These are phyloP conservation scores for Dolichallabes microphthalmus DNA, from an alignment of 2,113 vertebrate species.

Conservation along the genomic window DNA sequence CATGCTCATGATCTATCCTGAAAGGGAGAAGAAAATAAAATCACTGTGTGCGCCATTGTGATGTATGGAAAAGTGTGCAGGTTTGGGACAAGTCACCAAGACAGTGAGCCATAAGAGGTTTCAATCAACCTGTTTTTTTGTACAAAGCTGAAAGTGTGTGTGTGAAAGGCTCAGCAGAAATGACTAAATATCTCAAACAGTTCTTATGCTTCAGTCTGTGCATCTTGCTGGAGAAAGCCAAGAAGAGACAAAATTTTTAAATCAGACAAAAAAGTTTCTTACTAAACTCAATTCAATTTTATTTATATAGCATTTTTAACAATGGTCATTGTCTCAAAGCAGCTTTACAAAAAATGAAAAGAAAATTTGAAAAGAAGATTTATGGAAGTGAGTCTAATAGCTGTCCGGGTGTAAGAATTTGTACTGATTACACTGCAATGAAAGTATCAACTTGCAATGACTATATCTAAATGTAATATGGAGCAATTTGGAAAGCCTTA, in stretches of 20 bases:
- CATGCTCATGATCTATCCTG: constrained; percentile 78
- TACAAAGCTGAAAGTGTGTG: background rate
- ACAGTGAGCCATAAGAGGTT: background rate
- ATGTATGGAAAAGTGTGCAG: background rate
- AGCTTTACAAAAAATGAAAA: too few relatives aligned
- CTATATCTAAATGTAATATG: background rate
- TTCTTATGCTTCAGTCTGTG: background rate
- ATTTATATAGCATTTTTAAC: too few relatives aligned
- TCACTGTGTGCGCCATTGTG: background rate
- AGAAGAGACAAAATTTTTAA: background rate
- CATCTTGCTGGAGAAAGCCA: background rate
- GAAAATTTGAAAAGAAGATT: too few relatives aligned
- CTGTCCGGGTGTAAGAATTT: background rate
- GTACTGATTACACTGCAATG: background rate
- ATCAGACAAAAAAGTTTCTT: background rate
- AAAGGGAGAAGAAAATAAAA: background rate
- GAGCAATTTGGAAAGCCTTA: background rate
- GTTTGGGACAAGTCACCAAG: background rate
- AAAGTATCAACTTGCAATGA: background rate
- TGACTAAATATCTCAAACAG: background rate
- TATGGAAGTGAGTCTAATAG: too few relatives aligned
- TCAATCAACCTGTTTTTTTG: background rate
- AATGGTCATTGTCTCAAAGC: too few relatives aligned
- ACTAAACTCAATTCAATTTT: too few relatives aligned
- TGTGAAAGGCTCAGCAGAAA: background rate